A percentile compares a stretch with the other conserved stretches of the same genome.
phyloP scores from a whole-genome alignment of 2,888 invertebrate species.

The Zhuqinia jingwanae region DNA sequence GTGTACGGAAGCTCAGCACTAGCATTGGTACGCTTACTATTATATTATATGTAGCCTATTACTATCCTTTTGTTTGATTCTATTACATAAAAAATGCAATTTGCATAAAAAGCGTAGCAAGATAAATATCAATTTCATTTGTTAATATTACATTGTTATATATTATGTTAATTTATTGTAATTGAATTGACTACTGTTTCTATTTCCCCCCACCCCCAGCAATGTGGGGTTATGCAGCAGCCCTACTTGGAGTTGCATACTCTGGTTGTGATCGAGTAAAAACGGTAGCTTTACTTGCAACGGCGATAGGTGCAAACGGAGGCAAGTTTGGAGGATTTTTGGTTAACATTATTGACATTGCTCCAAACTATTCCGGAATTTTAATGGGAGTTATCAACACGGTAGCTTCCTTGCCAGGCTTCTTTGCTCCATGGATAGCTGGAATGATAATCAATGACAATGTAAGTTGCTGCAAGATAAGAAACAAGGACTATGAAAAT shows the following conservation, averaged over 20 bases:
- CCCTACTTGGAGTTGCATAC: slow-evolving; percentile 85
- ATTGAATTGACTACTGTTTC: slow-evolving; percentile 23
- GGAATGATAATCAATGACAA: slow-evolving; percentile 79
- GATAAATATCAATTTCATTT: neutral
- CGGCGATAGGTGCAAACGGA: slow-evolving; percentile 86
- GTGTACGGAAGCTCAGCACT: slow-evolving; percentile 91
- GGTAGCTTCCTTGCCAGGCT: slow-evolving; percentile 68
- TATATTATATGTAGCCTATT: no score
- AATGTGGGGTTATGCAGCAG: slow-evolving; percentile 83
- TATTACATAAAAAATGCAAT: neutral
- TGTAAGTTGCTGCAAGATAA: slow-evolving; percentile 76
- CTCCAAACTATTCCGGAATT: slow-evolving; percentile 88
- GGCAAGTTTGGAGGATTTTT: slow-evolving; percentile 81
- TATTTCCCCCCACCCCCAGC: slow-evolving; percentile 24
- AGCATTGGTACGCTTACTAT: slow-evolving; percentile 85
- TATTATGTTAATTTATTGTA: slow-evolving; percentile 15
- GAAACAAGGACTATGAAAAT: neutral
- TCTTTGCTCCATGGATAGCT: slow-evolving; percentile 74
- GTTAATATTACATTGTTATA: neutral
- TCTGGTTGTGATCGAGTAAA: slow-evolving; percentile 85
- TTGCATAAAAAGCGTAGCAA: slow-evolving; percentile 4
- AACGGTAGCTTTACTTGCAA: slow-evolving; percentile 84
- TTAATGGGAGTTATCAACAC: slow-evolving; percentile 73
- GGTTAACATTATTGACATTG: slow-evolving; percentile 89
- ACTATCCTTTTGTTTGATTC: no score